Evolutionary conservation across 2,888 invertebrate genomes (phyloP).

Genomic region (Petrolisthes manimaculis): DNA sequence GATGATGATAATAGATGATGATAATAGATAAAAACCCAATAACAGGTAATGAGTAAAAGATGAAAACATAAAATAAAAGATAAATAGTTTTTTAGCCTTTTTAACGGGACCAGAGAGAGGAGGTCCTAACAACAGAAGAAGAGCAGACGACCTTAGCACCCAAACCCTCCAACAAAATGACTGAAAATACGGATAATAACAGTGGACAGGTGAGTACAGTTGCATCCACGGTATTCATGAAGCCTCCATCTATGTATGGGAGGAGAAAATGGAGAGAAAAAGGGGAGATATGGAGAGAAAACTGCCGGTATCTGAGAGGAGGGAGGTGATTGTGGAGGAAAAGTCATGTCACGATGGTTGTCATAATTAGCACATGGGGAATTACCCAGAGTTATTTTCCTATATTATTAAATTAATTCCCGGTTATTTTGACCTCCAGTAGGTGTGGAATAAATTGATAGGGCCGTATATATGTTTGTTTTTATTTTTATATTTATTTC

Average conservation of each 20-base stretch:
- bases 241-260: not conserved
- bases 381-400: not conserved
- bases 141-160: not conserved
- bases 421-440: not conserved
- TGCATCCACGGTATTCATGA: not conserved
- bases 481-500: too few relatives aligned
- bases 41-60: too few relatives aligned
- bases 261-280: not conserved
- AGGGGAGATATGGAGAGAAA: not conserved
- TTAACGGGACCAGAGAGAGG: not conserved
- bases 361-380: not conserved
- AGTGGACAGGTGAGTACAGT: constrained; percentile 1
- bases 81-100: too few relatives aligned
- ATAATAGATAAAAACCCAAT: too few relatives aligned
- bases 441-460: too few relatives aligned
- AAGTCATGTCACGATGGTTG: constrained; percentile 9
- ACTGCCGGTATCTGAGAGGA: not conserved
- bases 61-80: too few relatives aligned
- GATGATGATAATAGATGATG: too few relatives aligned
- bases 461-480: too few relatives aligned
- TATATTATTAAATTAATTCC: not conserved
- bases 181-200: not conserved
- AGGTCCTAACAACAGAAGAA: not conserved
- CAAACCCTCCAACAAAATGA: not conserved
- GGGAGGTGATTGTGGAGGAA: not conserved